Evolutionary conservation across 2,888 invertebrate genomes (phyloP), one percentile per base, ranked within the genome.

Genomic region (Euphydryas editha): DNA sequence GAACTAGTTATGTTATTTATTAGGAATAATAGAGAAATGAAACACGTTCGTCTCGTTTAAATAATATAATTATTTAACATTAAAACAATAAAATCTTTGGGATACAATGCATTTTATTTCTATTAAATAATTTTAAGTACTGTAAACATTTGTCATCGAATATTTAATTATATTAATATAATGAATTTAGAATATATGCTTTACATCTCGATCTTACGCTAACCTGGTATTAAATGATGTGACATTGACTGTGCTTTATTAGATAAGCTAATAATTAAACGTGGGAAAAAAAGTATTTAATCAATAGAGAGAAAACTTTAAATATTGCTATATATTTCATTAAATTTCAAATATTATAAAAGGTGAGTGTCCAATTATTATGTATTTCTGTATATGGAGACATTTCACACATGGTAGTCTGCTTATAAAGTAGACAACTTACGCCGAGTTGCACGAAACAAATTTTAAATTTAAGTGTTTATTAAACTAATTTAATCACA

Each of bases 181-280:
- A 84, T 84, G 83, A 87, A 79, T 91, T 90, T 90, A 90, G 89
- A 90, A 91, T 90, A 90, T 88, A 87, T 90, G 90, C 90, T 90
- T 90, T 86, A 90, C 90, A 75, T 81, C 76, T 68, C 56, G 42
- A 63, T 56, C 63, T 60, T 67, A 66, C 44, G 13, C 62, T 65
- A 65, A 54, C 17, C n/a, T 36, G 10, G 10, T 54, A 55, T 42
- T 64, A 24, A 56, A 62, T 61, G 61, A 56, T 57, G 51, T 64
- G 20, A 56, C 30, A 59, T 49, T 47, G 17, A 24, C 59, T 51
- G 64, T 64, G 64, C 64, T 59, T n/a, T n/a, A n/a, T n/a, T 42
- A 30, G 30, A 64, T n/a, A 30, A 6, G 20, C 42, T 64, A 59
- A 51, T 30, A 42, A 51, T 51, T 21, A 21, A 64, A 59, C 20